These are phyloP conservation scores for Norana najaformis DNA, from an alignment of 2,888 invertebrate species.

Conservation along the genomic window DNA sequence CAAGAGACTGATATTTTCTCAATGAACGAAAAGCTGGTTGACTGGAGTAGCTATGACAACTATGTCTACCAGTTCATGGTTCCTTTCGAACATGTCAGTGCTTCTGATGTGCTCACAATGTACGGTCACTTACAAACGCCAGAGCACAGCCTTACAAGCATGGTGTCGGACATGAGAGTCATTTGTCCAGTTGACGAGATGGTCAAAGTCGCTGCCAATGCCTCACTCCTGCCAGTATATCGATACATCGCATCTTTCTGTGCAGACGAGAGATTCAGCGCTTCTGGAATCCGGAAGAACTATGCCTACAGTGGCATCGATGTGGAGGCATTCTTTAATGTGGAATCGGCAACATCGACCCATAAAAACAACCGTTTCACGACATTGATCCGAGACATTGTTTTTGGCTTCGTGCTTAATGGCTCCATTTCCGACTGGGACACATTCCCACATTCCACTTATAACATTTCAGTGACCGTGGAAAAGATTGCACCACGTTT, in stretches of 20 bases:
- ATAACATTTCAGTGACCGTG: neutral
- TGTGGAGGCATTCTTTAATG: conserved; percentile 38
- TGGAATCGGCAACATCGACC: neutral
- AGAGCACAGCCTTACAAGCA: conserved; percentile 51
- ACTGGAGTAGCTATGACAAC: conserved; percentile 49
- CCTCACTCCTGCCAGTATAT: conserved; percentile 36
- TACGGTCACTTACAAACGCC: conserved; percentile 41
- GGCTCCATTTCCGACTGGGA: conserved; percentile 19
- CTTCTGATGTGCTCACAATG: neutral
- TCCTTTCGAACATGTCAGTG: conserved; percentile 48
- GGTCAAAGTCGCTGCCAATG: conserved; percentile 25
- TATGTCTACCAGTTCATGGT: conserved; percentile 49
- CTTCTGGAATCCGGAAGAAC: conserved; percentile 28
- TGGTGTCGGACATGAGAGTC: conserved; percentile 54
- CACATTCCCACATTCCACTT: conserved; percentile 21
- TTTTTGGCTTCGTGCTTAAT: conserved; percentile 6
- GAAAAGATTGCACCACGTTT: neutral
- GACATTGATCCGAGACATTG: conserved; percentile 14
- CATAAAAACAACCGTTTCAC: neutral
- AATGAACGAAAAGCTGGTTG: conserved; percentile 43
- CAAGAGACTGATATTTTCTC: conserved; percentile 49
- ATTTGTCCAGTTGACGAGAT: conserved; percentile 50
- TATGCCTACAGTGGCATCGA: conserved; percentile 41
- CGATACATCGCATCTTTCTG: conserved; percentile 34
- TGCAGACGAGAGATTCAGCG: neutral